These are phyloP conservation scores for Capromys pilorides DNA, from an alignment of 2,797 vertebrate genomes.

Conservation along the genomic window DNA sequence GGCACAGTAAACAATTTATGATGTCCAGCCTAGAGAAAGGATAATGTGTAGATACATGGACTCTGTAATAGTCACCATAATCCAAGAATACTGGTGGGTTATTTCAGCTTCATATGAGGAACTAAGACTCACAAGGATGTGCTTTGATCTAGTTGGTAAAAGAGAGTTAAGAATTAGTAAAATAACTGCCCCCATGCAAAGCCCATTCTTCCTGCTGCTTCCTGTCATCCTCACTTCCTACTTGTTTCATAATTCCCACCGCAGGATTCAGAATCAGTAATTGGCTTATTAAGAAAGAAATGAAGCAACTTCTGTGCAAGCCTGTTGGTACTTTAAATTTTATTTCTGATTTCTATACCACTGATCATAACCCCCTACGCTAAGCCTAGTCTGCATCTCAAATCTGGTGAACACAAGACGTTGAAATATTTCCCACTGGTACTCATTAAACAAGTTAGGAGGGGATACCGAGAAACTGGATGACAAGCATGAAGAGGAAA, in stretches of 20 bases:
- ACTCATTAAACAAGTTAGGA: background rate
- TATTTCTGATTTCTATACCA: slow-evolving; percentile 1
- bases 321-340: background rate
- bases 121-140: background rate
- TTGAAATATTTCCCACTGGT: too few species aligned
- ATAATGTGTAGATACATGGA: background rate
- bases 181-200: background rate
- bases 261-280: background rate
- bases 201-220: background rate
- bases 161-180: background rate
- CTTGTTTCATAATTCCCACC: background rate
- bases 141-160: background rate
- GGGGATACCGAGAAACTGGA: background rate
- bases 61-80: background rate
- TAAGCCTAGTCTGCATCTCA: background rate
- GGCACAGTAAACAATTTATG: background rate
- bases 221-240: background rate
- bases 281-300: background rate
- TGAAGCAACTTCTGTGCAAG: slow-evolving; percentile 28
- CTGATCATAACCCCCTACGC: background rate
- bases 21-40: background rate
- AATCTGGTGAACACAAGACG: background rate
- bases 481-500: background rate
- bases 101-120: background rate
- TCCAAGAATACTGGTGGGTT: background rate